phyloP scores from a whole-genome alignment of 2,888 invertebrate genomes.

The Drosophila aldrichi region DNA sequence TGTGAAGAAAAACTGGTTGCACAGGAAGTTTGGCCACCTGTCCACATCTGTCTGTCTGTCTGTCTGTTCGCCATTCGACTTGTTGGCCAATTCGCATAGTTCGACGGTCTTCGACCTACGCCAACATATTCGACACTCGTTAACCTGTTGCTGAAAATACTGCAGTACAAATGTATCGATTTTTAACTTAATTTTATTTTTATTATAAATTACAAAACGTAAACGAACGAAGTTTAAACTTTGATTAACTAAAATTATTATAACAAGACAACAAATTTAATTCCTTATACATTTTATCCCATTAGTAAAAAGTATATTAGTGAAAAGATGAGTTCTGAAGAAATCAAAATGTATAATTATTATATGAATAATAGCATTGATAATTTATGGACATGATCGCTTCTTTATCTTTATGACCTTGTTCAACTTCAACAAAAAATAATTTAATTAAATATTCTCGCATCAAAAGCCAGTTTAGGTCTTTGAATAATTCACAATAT shows the following conservation, averaged over 20 bases:
- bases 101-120: constrained; percentile 75
- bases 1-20: constrained; percentile 65
- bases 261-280: too few species aligned
- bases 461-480: constrained; percentile 1
- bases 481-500: background rate
- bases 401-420: background rate
- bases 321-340: background rate
- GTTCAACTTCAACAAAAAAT: background rate
- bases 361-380: background rate
- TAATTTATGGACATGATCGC: background rate
- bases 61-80: constrained; percentile 39
- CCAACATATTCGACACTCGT: constrained; percentile 60
- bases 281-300: too few species aligned
- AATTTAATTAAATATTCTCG: background rate
- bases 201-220: background rate
- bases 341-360: background rate
- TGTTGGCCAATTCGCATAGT: constrained; percentile 72
- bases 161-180: constrained; percentile 9
- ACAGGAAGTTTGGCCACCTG: constrained; percentile 67
- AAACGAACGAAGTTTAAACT: background rate
- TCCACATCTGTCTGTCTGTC: constrained; percentile 21
- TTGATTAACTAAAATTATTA: too few species aligned
- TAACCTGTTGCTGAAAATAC: constrained; percentile 50
- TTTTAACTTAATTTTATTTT: background rate
- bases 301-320: background rate